These are phyloP conservation scores for Temnothorax longispinosus DNA, from an alignment of 1,140 invertebrate genomes.

Conservation along the genomic window DNA sequence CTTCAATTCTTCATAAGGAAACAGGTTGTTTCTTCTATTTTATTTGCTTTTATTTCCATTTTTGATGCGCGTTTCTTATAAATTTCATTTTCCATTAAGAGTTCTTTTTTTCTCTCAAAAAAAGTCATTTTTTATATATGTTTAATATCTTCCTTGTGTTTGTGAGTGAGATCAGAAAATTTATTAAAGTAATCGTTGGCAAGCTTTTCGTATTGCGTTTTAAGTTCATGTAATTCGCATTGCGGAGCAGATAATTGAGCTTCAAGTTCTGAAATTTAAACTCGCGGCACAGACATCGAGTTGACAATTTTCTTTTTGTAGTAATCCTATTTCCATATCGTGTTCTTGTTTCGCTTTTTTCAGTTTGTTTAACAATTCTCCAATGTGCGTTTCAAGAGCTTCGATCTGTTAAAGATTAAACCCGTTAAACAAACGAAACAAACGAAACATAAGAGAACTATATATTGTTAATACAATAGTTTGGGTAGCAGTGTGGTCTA, in stretches of 20 bases:
- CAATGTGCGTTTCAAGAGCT: conserved; percentile 32
- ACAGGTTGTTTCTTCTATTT: conserved; percentile 66
- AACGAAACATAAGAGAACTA: conserved; percentile 32
- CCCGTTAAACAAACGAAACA: background rate
- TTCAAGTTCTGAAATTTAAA: conserved; percentile 71
- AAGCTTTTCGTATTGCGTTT: conserved; percentile 72
- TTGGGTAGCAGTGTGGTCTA: too few species aligned
- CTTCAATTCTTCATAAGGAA: conserved; percentile 73
- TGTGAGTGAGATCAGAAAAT: conserved; percentile 60
- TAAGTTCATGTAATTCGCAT: conserved; percentile 72
- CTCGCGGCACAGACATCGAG: conserved; percentile 49
- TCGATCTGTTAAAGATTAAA: conserved; percentile 23
- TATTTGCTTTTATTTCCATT: conserved; percentile 69
- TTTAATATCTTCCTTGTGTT: conserved; percentile 67
- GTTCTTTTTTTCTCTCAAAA: conserved; percentile 66
- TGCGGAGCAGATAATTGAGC: conserved; percentile 70
- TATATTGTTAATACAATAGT: conserved; percentile 10
- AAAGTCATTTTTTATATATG: conserved; percentile 70
- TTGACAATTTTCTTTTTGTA: conserved; percentile 64
- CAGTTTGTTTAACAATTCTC: conserved; percentile 53
- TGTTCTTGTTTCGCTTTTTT: conserved; percentile 21
- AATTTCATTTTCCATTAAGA: conserved; percentile 69
- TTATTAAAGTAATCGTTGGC: conserved; percentile 61
- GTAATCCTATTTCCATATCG: conserved; percentile 47
- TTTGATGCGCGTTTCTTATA: conserved; percentile 65